Evolutionary conservation across 2,113 vertebrate genomes (phyloP), one percentile per base, ranked within the genome.

Genomic region (Riparia riparia): DNA sequence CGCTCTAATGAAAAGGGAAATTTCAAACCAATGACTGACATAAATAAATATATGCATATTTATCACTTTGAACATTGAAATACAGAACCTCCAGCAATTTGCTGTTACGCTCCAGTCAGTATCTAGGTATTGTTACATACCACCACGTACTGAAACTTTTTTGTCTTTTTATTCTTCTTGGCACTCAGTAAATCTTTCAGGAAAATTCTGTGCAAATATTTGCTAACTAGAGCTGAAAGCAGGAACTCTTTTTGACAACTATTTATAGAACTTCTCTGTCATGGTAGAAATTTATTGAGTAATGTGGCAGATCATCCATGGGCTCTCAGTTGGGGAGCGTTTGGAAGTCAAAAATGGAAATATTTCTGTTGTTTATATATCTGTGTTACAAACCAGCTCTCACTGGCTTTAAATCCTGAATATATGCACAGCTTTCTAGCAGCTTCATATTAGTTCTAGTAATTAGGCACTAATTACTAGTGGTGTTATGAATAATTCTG

Each of bases 71-170:
- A 69, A 19, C 26, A 51, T 44, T 37, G 56, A 83, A 53, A 42
- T 24, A 6, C 8, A 51, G 29, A 37, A 16, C 17, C 19, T 68
- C 4, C 26, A 29, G 25, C 57, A 41, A 53, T 63, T 44, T 51
- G 4, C 12, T 60, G 8, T 28, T 57, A 9, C 14, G 3, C 14
- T 76, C 10, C 16, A 3, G 2, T 37, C 47, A 32, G 19, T 37
- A 10, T 24, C 37, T 50, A 6, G 42, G 13, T 49, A 9, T 39
- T 79, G 41, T 39, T 44, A 26, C 31, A 10, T 25, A n/a, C 4
- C 2, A 2, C 10, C 18, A 4, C 0, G 2, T 42, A 29, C 2
- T 45, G 56, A 32, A 76, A 32, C 6, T 3, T 24, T 49, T 31
- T n/a, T 60, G 2, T 32, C 17, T 37, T 61, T 65, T 5, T 19